Evolutionary conservation across 2,888 invertebrate species (phyloP).

Genomic region (Ferdinandea cuprea): DNA sequence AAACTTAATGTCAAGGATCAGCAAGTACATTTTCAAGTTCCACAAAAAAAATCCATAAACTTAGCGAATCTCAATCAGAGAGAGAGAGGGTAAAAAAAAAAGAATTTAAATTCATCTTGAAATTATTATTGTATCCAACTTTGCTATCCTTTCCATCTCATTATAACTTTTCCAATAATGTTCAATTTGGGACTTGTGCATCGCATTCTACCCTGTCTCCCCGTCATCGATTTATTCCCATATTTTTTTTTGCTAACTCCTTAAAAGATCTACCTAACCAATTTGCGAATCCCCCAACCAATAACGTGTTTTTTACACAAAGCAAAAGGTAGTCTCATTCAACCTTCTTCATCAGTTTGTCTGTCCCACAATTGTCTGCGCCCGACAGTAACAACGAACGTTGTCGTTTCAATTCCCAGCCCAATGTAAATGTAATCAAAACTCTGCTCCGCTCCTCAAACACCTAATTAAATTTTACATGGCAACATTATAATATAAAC

Average conservation of each 20-base stretch:
- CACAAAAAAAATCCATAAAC: too few species aligned
- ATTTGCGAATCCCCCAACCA: constrained; percentile 14
- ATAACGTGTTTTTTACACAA: constrained; percentile 23
- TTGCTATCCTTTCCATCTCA: constrained; percentile 50
- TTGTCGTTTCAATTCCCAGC: constrained; percentile 4
- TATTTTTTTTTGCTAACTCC: not conserved
- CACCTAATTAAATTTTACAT: constrained; percentile 79
- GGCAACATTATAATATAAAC: constrained; percentile 30
- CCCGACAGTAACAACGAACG: constrained; percentile 1
- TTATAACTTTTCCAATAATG: constrained; percentile 65
- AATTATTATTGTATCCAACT: constrained; percentile 48
- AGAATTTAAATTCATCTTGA: constrained; percentile 17
- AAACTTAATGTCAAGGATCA: too few species aligned
- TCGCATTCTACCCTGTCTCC: not conserved
- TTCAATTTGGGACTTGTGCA: constrained; percentile 31
- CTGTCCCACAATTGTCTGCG: not conserved
- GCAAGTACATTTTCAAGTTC: too few species aligned
- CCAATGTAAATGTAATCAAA: constrained; percentile 81
- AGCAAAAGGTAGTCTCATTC: not conserved
- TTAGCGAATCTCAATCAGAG: too few species aligned
- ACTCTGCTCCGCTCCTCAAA: constrained; percentile 78
- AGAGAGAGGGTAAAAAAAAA: constrained; percentile 19
- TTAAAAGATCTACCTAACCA: not conserved
- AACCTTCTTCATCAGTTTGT: not conserved
- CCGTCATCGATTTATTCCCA: not conserved